These are phyloP conservation scores for Potorous gilbertii DNA, from an alignment of 2,797 vertebrate genomes.

Conservation along the genomic window DNA sequence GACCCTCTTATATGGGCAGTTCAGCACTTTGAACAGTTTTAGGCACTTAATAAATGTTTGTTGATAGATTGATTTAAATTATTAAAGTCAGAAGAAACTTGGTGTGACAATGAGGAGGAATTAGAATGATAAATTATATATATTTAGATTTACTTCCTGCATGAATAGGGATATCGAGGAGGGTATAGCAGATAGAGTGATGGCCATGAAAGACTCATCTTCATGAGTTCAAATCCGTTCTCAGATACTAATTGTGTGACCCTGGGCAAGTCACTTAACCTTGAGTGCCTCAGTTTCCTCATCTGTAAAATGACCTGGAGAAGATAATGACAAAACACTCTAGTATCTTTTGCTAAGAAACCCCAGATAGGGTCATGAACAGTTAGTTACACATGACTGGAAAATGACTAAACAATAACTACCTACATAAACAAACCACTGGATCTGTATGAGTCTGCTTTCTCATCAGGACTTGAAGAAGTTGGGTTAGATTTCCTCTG, in stretches of 20 bases:
- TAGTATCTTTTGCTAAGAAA: neutral
- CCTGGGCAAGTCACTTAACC: neutral
- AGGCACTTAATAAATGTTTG: neutral
- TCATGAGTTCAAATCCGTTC: neutral
- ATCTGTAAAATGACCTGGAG: neutral
- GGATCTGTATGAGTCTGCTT: neutral
- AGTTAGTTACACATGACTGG: neutral
- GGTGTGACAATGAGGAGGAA: neutral
- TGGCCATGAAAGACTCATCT: neutral
- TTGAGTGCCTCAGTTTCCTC: neutral
- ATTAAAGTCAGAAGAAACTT: neutral
- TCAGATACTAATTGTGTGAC: neutral
- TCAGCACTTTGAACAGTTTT: neutral
- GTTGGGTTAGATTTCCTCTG: neutral
- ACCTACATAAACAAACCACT: neutral
- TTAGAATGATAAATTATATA: neutral
- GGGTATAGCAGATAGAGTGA: neutral
- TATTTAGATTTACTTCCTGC: neutral
- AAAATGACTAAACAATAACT: neutral
- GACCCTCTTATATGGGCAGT: neutral
- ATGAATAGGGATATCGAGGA: neutral
- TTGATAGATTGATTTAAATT: neutral
- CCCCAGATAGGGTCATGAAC: neutral
- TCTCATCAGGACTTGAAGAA: neutral
- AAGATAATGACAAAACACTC: neutral